phyloP scores from a whole-genome alignment of 2,113 vertebrate genomes.

The Hemiscyllium ocellatum region DNA sequence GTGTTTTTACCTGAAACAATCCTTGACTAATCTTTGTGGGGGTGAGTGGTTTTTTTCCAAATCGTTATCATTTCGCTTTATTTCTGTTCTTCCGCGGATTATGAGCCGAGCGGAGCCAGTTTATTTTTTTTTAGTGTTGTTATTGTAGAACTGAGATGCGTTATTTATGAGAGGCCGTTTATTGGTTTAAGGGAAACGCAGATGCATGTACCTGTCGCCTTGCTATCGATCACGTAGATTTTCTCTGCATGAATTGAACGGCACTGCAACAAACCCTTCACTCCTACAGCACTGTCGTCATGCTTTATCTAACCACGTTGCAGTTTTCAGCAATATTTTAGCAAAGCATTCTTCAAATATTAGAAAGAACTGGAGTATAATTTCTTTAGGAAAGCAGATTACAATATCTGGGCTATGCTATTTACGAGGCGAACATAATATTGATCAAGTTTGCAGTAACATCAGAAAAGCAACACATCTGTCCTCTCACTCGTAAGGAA shows the following conservation, averaged over 20 bases:
- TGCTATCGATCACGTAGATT: background rate
- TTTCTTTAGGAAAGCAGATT: background rate
- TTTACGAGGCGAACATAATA: background rate
- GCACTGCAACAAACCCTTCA: background rate
- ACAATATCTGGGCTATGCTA: background rate
- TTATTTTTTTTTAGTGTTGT: background rate
- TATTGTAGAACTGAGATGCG: background rate
- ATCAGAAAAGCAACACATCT: background rate
- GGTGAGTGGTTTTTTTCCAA: background rate
- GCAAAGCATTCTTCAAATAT: background rate
- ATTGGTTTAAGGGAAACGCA: background rate
- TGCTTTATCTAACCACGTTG: background rate
- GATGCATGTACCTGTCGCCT: background rate
- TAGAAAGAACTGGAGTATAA: background rate
- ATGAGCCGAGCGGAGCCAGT: background rate
- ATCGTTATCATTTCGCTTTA: background rate
- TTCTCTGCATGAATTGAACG: background rate
- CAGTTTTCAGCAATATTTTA: background rate
- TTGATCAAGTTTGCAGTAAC: background rate
- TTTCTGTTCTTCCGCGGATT: background rate
- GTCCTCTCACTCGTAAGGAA: background rate
- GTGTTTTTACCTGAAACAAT: background rate
- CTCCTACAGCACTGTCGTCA: background rate
- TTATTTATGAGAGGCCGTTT: background rate
- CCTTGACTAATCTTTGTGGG: background rate